Evolutionary conservation across 1,140 invertebrate species (phyloP).

Genomic region (Drosophila tani): DNA sequence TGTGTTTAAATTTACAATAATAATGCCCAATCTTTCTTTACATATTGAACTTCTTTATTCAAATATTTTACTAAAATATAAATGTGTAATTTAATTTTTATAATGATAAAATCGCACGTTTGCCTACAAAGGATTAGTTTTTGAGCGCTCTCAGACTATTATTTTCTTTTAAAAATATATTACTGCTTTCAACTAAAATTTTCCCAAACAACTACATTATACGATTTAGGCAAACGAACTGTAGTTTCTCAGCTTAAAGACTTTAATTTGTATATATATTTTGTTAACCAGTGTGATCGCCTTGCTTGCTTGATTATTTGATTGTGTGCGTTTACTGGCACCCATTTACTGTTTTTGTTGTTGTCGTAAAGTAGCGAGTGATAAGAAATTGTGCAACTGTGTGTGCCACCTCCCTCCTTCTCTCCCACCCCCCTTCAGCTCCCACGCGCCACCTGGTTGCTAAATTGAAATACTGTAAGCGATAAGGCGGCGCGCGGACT

Average conservation of each 20-base stretch:
- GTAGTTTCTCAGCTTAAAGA: no score
- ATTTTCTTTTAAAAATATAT: no score
- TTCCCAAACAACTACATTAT: no score
- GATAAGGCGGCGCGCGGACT: constrained; percentile 41
- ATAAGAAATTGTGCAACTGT: constrained; percentile 61
- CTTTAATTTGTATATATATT: not conserved
- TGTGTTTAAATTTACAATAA: no score
- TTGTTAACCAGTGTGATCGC: constrained; percentile 44
- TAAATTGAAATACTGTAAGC: constrained; percentile 57
- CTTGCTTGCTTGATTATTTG: constrained; percentile 15
- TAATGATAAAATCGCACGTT: no score
- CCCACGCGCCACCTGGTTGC: constrained; percentile 22
- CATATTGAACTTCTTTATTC: not conserved
- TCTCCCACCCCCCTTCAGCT: no score
- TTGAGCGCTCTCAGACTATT: no score
- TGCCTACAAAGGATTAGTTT: no score
- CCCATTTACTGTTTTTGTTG: constrained; percentile 27
- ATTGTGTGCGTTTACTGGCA: constrained; percentile 6
- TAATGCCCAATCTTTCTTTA: no score
- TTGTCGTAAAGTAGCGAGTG: constrained; percentile 50
- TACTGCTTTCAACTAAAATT: no score
- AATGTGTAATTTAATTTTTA: no score
- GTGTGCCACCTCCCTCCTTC: constrained; percentile 1
- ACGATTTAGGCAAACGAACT: no score
- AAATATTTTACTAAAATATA: not conserved